Evolutionary conservation across 2,888 invertebrate genomes (phyloP).

Genomic region (Leucophenga montana): DNA sequence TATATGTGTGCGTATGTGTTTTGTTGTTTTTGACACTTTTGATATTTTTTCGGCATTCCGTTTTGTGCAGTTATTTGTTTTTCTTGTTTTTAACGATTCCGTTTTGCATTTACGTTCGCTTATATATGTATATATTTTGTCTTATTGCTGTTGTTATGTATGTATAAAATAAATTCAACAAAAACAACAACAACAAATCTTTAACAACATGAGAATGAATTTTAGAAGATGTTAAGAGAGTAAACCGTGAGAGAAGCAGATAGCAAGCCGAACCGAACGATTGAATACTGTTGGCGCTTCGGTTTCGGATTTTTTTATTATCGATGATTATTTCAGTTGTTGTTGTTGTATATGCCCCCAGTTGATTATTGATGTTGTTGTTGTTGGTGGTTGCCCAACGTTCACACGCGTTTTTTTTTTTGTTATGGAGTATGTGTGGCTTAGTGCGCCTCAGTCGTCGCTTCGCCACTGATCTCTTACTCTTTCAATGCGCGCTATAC

Average conservation of each 20-base stretch:
- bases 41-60: conserved; percentile 52
- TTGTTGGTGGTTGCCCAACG: neutral
- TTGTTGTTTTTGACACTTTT: conserved; percentile 42
- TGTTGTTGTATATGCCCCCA: conserved; percentile 18
- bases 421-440: neutral
- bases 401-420: neutral
- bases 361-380: conserved; percentile 1
- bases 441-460: conserved; percentile 30
- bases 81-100: conserved; percentile 62
- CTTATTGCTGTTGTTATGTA: conserved; percentile 29
- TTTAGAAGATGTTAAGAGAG: conserved; percentile 36
- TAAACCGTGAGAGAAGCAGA: neutral
- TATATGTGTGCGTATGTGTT: neutral
- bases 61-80: conserved; percentile 62
- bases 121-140: conserved; percentile 41
- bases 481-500: conserved; percentile 47
- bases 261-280: neutral
- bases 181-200: conserved; percentile 15
- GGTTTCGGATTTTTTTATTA: neutral
- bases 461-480: neutral
- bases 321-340: neutral
- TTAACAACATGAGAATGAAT: neutral
- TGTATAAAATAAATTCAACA: conserved; percentile 27
- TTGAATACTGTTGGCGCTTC: conserved; percentile 11
- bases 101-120: conserved; percentile 60